Evolutionary conservation across 1,140 invertebrate genomes (phyloP), one percentile per base, ranked within the genome.

Genomic region (Archivesica marissinica): DNA sequence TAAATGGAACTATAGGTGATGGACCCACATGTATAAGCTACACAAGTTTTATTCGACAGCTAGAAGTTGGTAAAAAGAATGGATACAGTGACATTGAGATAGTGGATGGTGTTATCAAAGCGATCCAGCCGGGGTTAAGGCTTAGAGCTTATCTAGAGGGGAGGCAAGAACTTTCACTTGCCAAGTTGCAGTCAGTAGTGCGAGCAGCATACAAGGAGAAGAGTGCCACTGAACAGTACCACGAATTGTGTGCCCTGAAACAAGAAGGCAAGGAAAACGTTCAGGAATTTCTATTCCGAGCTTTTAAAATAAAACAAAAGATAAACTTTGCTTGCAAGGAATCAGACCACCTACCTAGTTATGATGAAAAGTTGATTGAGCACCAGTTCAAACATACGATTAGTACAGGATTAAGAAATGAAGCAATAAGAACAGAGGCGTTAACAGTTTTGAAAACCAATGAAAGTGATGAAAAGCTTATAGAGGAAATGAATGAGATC

Each of bases 381-480:
- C 64, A 68, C 64, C 64, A 68, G 28, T 68, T 68, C 35, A 68
- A 33, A 68, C 64, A 64, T 25, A 68, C 25, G 28, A 30, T 68
- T 17, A 30, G 25, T 4, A 68, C 64, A 9, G 64, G 64, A 15
- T 30, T 68, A 15, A 68, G 64, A 39, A 30, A 68, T 33, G 64
- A 68, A 15, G 30, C 28, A 68, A 68, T 68, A 30, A 11, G 64
- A 11, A 9, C 17, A 11, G 28, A 68, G 30, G 64, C 64, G 9
- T 33, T 23, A 30, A 7, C 6, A 39, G 7, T 68, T 20, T 9
- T 68, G 13, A 30, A 68, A 23, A 68, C 15, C 23, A 30, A 15
- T 30, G 35, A 13, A 68, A 17, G 30, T 23, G 35, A 68, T 30
- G 35, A 68, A 68, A 23, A 68, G 11, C 30, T 68, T 6, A 68